Conservation (phyloP, 2,113 vertebrate species). For the Vimba vimba region DNA sequence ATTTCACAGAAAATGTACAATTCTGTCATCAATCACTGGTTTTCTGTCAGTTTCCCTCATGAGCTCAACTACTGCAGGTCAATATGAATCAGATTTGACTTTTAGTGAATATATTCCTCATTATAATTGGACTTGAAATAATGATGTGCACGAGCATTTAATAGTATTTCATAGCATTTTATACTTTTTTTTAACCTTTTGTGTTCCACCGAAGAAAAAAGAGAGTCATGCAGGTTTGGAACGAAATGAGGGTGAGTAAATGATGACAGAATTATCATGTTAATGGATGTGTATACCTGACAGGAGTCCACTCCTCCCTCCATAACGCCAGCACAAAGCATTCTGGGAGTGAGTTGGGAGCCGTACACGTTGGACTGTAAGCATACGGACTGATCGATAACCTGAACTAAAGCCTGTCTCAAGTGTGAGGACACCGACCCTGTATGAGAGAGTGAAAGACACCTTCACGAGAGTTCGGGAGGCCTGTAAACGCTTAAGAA, state of each 20-base stretch:
- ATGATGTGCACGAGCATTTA: neutral
- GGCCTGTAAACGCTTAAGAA: neutral
- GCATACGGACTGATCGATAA: slow-evolving; percentile 73
- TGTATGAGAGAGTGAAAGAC: slow-evolving; percentile 42
- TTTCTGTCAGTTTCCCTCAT: neutral
- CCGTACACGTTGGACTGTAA: slow-evolving; percentile 65
- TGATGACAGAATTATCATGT: neutral
- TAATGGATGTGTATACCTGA: slow-evolving; percentile 67
- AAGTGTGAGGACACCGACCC: slow-evolving; percentile 67
- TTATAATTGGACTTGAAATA: neutral
- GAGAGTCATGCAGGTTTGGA: neutral
- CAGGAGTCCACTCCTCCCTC: slow-evolving; percentile 79
- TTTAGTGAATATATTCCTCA: neutral
- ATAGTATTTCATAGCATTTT: neutral
- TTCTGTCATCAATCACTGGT: neutral
- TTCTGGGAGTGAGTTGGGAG: slow-evolving; percentile 70
- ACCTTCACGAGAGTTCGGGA: neutral
- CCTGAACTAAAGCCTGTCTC: slow-evolving; percentile 72
- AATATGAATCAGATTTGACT: neutral
- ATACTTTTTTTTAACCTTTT: too few species aligned
- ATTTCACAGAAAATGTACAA: neutral
- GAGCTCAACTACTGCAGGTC: neutral
- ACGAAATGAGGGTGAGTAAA: neutral
- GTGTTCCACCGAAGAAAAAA: neutral
- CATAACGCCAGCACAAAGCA: slow-evolving; percentile 79